Base-by-base conservation (phyloP, 2,113 vertebrate species). In the Orycteropus afer region DNA sequence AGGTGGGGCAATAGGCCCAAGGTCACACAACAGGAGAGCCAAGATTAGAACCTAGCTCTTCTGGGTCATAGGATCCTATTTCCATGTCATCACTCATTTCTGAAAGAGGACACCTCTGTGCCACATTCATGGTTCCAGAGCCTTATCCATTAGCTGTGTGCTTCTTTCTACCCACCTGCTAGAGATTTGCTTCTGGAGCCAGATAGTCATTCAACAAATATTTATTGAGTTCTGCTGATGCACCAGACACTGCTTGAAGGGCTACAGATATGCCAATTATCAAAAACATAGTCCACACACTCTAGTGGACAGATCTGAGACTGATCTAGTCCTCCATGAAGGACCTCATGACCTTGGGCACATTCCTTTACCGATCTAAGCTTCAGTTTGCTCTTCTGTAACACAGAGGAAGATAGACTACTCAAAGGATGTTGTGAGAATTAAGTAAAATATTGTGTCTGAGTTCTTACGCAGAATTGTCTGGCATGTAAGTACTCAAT, bases 391-490 rank as follows among this genome's bases (percentile, higher is more conserved):
- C 45, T 90, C 37, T 67, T 90, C 29, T 65, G 1, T 69, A 76
- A 76, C 7, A 20, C 12, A 91, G 55, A 91, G 55, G n/a, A 94
- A 89, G 93, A 71, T 42, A 91, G 80, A 77, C 73, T 84, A 88
- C 37, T 84, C 65, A 86, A 82, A 92, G 40, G 53, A 55, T 77
- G 22, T 79, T 94, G 51, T 79, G 69, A 90, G 20, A 80, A 63
- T 81, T 78, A 90, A 87, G 34, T 59, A 91, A 86, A 42, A 92
- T 83, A 74, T 40, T n/a, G 17, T 23, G 90, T n/a, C 65, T 85
- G 87, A 81, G 23, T 1, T 78, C 57, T 93, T 59, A 87, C 42
- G n/a, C 20, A 93, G 25, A 73, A 93, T 57, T 32, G 10, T 8
- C 47, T 85, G 25, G 47, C 45, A 63, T 53, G 27, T 49, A 67